phyloP scores from a whole-genome alignment of 1,140 invertebrate species.

The Spodoptera frugiperda region DNA sequence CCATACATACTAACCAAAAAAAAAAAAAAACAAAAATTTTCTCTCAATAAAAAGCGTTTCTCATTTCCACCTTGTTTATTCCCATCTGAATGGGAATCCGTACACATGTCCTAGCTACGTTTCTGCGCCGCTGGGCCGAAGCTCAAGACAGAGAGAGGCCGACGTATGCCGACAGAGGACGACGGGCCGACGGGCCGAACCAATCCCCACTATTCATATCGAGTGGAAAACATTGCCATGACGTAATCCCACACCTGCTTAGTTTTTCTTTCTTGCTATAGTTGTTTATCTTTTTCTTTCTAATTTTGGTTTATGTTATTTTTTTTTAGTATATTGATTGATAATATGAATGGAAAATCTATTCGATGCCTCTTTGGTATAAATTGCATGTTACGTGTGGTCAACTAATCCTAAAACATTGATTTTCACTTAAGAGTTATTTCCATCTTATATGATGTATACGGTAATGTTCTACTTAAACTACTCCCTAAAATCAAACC shows the following conservation, averaged over 20 bases:
- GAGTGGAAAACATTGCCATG: slow-evolving; percentile 33
- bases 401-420: no score
- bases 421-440: no score
- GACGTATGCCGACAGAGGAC: not conserved
- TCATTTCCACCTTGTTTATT: slow-evolving; percentile 40
- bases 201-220: slow-evolving; percentile 28
- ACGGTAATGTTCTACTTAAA: no score
- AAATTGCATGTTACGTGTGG: no score
- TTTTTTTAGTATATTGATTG: not conserved
- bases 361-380: no score
- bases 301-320: not conserved
- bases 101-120: slow-evolving; percentile 32
- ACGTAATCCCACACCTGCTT: slow-evolving; percentile 31
- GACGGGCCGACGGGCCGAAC: slow-evolving; percentile 12
- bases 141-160: slow-evolving; percentile 17
- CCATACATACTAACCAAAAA: not conserved
- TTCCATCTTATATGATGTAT: no score
- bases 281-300: slow-evolving; percentile 8
- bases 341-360: no score
- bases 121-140: slow-evolving; percentile 22
- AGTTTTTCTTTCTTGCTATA: not conserved
- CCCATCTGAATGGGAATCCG: slow-evolving; percentile 36
- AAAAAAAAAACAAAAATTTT: slow-evolving; percentile 8
- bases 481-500: no score
- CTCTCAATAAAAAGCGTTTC: slow-evolving; percentile 26